Percentiles rank a stretch among this genome's conserved stretches.
phyloP scores from a whole-genome alignment of 1,140 invertebrate species.

The Drosophila lini region DNA sequence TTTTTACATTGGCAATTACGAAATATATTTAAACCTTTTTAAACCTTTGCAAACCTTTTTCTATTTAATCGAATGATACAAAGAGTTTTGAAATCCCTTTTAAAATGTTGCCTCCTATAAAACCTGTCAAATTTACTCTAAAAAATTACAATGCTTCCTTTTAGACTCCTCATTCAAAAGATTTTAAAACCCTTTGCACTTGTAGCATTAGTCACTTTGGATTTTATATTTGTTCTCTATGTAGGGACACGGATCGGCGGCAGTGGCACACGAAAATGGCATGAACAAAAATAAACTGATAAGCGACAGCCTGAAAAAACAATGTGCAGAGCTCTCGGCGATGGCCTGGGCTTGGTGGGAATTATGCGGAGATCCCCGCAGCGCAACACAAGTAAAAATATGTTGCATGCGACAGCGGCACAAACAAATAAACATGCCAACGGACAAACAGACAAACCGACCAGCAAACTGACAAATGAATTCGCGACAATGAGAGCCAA shows the following conservation, averaged over 20 bases:
- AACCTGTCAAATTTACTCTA: no score
- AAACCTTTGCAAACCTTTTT: no score
- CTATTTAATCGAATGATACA: no score
- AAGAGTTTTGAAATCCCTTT: background rate
- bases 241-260: conserved; percentile 1
- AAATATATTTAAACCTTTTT: no score
- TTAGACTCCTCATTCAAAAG: background rate
- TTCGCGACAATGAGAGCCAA: conserved; percentile 44
- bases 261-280: conserved; percentile 53
- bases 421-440: conserved; percentile 63
- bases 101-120: background rate
- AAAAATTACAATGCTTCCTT: background rate
- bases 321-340: conserved; percentile 20
- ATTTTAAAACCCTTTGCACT: background rate
- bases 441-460: conserved; percentile 62
- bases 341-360: conserved; percentile 14
- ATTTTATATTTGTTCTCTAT: background rate
- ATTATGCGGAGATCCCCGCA: conserved; percentile 47
- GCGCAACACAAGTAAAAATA: conserved; percentile 54
- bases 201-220: background rate
- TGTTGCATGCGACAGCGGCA: conserved; percentile 71
- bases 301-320: conserved; percentile 71
- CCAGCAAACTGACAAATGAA: conserved; percentile 73
- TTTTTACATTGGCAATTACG: background rate
- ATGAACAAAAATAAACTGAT: conserved; percentile 76